A percentile compares a stretch with the other conserved stretches of the same genome.
Evolutionary conservation across 2,888 invertebrate species (phyloP).

Genomic region (Rugalucina vietnamica): DNA sequence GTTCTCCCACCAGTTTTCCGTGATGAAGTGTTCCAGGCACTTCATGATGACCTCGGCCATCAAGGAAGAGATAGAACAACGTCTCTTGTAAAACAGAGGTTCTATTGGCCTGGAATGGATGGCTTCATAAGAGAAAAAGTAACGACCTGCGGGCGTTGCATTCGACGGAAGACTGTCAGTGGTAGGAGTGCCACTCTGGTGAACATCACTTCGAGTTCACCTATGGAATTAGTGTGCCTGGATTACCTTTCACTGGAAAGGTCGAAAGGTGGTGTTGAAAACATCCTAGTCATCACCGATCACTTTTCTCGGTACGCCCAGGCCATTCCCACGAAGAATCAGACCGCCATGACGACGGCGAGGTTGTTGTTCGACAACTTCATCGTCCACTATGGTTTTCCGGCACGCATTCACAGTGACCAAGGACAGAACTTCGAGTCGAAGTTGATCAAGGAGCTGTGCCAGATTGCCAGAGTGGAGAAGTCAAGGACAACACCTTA

Average conservation of each 20-base stretch:
- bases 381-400: not conserved
- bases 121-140: not conserved
- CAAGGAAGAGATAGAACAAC: not conserved
- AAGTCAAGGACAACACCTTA: not conserved
- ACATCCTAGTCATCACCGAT: constrained; percentile 22
- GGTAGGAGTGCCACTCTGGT: constrained; percentile 4
- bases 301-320: constrained; percentile 33
- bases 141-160: constrained; percentile 1
- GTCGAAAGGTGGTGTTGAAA: constrained; percentile 5
- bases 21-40: not conserved
- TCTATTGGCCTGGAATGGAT: constrained; percentile 31
- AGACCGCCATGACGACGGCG: constrained; percentile 34
- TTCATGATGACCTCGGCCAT: constrained; percentile 8
- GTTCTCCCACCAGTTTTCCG: not conserved
- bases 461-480: not conserved
- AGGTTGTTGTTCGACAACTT: constrained; percentile 8
- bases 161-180: not conserved
- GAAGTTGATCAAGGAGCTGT: constrained; percentile 30
- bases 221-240: constrained; percentile 32
- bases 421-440: constrained; percentile 35
- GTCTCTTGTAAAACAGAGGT: not conserved
- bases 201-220: constrained; percentile 15
- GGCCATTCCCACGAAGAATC: constrained; percentile 39
- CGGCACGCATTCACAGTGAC: not conserved
- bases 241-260: constrained; percentile 8